Percentiles rank a stretch among this genome's conserved stretches.
phyloP scores from a whole-genome alignment of 2,113 vertebrate species.

The Alectura lathami region DNA sequence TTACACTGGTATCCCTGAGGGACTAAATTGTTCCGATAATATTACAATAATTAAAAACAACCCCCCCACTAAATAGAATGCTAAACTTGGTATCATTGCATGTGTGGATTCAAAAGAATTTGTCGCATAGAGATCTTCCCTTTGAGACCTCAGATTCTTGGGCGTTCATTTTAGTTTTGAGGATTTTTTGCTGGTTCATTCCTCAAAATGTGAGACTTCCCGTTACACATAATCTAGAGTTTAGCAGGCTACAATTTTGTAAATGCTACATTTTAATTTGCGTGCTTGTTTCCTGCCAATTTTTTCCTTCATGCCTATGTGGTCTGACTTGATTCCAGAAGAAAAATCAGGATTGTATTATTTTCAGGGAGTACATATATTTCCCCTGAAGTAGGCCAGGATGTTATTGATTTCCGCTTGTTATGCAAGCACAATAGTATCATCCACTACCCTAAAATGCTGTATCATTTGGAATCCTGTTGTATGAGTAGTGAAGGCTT shows the following conservation, averaged over 20 bases:
- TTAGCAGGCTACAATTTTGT: not conserved
- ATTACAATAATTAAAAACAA: not conserved
- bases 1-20: not conserved
- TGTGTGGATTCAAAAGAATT: not conserved
- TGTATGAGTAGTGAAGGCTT: not conserved
- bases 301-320: not conserved
- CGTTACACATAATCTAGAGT: not conserved
- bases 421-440: not conserved
- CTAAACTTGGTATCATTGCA: not conserved
- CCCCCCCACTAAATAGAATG: not conserved
- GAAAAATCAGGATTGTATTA: not conserved
- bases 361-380: not conserved
- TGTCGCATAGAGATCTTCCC: not conserved
- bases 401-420: not conserved
- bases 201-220: not conserved
- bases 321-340: conserved; percentile 31
- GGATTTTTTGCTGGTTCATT: not conserved
- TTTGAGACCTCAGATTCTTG: not conserved
- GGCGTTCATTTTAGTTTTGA: not conserved
- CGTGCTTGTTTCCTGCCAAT: not conserved
- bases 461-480: not conserved
- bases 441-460: not conserved
- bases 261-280: not conserved
- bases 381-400: not conserved
- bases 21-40: not conserved